Percentiles rank a stretch among this genome's conserved stretches.
Conservation (phyloP, 2,797 vertebrate species). For the Helarctos malayanus region DNA sequence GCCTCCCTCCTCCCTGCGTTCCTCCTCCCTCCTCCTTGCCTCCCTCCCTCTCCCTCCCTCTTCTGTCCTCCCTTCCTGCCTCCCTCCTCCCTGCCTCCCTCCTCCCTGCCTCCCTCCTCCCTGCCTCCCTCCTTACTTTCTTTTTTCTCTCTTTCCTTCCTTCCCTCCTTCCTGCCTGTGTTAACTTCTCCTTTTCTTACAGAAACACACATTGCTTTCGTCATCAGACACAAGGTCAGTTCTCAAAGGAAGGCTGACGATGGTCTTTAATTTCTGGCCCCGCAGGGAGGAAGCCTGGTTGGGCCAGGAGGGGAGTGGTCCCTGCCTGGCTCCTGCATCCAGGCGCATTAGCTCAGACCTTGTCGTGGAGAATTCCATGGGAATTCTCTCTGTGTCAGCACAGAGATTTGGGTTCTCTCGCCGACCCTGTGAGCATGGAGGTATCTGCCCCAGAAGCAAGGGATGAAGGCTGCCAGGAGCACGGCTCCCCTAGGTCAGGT, state of each 20-base stretch:
- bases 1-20: too few relatives aligned
- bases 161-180: neutral
- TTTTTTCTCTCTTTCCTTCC: neutral
- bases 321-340: neutral
- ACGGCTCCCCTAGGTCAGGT: neutral
- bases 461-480: neutral
- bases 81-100: too few relatives aligned
- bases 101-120: neutral
- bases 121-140: too few relatives aligned
- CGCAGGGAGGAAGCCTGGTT: neutral
- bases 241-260: neutral
- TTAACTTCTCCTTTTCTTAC: neutral
- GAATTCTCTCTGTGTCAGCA: neutral
- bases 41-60: too few relatives aligned
- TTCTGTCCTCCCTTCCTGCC: too few relatives aligned
- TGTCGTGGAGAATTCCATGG: neutral
- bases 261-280: neutral
- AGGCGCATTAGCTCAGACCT: neutral
- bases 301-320: neutral
- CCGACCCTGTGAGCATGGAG: neutral
- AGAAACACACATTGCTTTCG: neutral
- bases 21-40: fast-evolving
- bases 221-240: too few relatives aligned
- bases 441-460: neutral
- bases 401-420: neutral